A percentile compares a stretch with the other conserved stretches of the same genome.
These are phyloP conservation scores for Diuraphis noxia DNA, from an alignment of 1,140 invertebrate genomes.

Conservation along the genomic window DNA sequence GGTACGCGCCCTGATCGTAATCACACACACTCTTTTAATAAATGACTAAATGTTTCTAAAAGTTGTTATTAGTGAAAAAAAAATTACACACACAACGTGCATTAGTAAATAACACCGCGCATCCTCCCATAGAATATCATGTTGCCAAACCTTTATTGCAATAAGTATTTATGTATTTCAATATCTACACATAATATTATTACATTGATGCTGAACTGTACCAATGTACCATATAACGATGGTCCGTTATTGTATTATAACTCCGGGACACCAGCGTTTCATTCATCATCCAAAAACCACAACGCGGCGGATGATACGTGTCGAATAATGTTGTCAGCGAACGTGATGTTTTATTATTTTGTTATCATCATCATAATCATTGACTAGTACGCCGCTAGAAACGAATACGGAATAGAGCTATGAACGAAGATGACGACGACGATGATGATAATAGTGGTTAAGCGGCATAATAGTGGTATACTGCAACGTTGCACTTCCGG, in stretches of 20 bases:
- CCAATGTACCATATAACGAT: not conserved
- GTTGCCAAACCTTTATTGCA: not conserved
- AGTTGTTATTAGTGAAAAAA: constrained; percentile 22
- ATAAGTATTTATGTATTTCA: not conserved
- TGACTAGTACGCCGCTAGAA: not conserved
- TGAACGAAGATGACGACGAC: not conserved
- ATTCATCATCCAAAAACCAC: not conserved
- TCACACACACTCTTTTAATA: constrained; percentile 8
- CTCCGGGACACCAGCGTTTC: not conserved
- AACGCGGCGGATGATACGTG: not conserved
- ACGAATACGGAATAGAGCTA: not conserved
- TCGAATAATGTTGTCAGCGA: not conserved
- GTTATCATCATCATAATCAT: not conserved
- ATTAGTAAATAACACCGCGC: not conserved
- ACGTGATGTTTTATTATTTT: not conserved
- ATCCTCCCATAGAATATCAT: not conserved
- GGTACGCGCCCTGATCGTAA: constrained; percentile 29
- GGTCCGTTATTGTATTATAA: not conserved
- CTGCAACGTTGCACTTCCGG: not conserved
- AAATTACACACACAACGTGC: not conserved
- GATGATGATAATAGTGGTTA: not conserved
- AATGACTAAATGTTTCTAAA: constrained; percentile 26
- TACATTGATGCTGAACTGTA: not conserved
- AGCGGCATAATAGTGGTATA: not conserved
- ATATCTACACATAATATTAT: not conserved